These are phyloP conservation scores for Drosophila gunungcola DNA, from an alignment of 1,140 invertebrate genomes.

Conservation along the genomic window DNA sequence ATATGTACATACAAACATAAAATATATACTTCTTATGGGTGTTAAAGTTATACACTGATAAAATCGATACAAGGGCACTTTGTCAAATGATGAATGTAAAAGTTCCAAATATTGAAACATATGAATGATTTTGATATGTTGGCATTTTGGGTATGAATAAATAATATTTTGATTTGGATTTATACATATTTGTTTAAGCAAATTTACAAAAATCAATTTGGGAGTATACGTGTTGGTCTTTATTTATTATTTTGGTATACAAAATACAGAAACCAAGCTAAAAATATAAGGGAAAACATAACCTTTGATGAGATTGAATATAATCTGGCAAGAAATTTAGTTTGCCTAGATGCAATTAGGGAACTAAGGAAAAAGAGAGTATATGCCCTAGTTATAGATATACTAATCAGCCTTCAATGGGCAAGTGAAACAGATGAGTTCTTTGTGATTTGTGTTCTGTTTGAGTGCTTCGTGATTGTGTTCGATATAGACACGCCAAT, in stretches of 20 bases:
- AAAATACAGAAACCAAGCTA: no score
- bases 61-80: constrained; percentile 54
- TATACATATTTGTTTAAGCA: no score
- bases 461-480: constrained; percentile 24
- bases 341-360: background rate
- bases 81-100: constrained; percentile 1
- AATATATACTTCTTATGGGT: constrained; percentile 22
- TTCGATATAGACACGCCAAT: constrained; percentile 41
- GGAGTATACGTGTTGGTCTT: background rate
- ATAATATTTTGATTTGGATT: no score
- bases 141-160: background rate
- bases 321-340: background rate
- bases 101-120: no score
- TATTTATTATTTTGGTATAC: background rate
- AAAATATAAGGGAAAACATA: constrained; percentile 5
- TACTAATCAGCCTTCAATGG: constrained; percentile 29
- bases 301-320: background rate
- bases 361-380: background rate
- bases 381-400: constrained; percentile 7
- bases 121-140: no score
- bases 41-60: constrained; percentile 20
- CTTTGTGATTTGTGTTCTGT: constrained; percentile 24
- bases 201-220: background rate
- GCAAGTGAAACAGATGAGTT: constrained; percentile 13
- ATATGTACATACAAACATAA: background rate